Evolutionary conservation across 2,797 vertebrate genomes (phyloP).

Genomic region (Echeneis naucrates): DNA sequence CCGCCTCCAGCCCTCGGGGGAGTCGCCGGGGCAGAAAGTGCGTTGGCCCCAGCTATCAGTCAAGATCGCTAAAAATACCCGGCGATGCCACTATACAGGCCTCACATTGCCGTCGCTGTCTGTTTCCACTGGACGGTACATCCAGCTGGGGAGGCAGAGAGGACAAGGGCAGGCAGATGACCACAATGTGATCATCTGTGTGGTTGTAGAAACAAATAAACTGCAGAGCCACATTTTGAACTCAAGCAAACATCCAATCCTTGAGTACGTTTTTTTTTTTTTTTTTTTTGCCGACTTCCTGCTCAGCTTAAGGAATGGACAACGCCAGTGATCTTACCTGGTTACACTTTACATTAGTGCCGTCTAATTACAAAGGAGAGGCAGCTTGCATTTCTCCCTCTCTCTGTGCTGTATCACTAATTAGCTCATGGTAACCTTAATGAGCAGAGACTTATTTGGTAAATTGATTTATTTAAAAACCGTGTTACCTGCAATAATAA

Average conservation of each 20-base stretch:
- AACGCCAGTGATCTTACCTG: too few relatives aligned
- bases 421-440: background rate
- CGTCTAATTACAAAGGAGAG: background rate
- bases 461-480: background rate
- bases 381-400: background rate
- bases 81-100: constrained; percentile 29
- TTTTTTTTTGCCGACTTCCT: too few relatives aligned
- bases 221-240: background rate
- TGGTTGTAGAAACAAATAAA: background rate
- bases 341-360: too few relatives aligned
- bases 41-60: constrained; percentile 66
- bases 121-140: constrained; percentile 31
- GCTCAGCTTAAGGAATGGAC: too few relatives aligned
- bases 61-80: constrained; percentile 78
- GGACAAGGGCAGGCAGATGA: constrained; percentile 9
- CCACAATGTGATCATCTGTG: background rate
- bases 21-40: constrained; percentile 52
- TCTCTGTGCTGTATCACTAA: background rate
- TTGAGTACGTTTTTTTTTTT: background rate
- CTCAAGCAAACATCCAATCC: background rate
- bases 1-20: too few relatives aligned
- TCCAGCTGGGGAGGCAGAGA: constrained; percentile 31
- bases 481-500: background rate
- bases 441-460: background rate
- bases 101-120: constrained; percentile 22